Evolutionary conservation across 1,140 invertebrate genomes (phyloP).

Genomic region (Laupala kohalensis): DNA sequence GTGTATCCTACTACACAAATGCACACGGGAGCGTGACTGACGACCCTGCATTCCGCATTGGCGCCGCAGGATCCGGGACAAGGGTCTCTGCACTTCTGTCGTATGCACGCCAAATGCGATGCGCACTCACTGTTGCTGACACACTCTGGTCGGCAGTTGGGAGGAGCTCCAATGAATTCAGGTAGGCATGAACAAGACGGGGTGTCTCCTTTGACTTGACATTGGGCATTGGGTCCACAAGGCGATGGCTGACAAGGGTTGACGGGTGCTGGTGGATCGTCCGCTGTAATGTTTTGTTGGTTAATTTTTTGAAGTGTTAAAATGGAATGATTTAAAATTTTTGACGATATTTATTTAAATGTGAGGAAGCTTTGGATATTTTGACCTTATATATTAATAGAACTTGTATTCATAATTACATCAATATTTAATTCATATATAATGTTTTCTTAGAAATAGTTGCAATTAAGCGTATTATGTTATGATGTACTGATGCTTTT

Average conservation of each 20-base stretch:
- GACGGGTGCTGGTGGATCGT: constrained; percentile 30
- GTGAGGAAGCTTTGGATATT: too few species aligned
- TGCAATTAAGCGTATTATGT: too few species aligned
- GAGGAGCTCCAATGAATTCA: constrained; percentile 19
- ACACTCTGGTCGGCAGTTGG: constrained; percentile 25
- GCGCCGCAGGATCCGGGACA: constrained; percentile 30
- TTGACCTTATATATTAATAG: too few species aligned
- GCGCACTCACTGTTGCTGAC: constrained; percentile 24
- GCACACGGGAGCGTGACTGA: constrained; percentile 44
- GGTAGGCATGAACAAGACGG: constrained; percentile 26
- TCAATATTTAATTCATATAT: too few species aligned
- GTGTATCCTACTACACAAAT: constrained; percentile 27
- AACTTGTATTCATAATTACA: too few species aligned
- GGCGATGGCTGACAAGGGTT: constrained; percentile 49
- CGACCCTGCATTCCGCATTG: constrained; percentile 25
- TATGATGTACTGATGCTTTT: too few species aligned
- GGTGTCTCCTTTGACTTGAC: constrained; percentile 24
- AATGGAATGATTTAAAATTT: constrained; percentile 44
- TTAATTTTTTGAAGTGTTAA: constrained; percentile 47
- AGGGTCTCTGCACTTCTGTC: constrained; percentile 28
- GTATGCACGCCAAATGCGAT: constrained; percentile 24
- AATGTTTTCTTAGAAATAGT: too few species aligned
- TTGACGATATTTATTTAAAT: constrained; percentile 45
- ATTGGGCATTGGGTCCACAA: constrained; percentile 33
- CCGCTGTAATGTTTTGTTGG: constrained; percentile 48